A percentile compares a stretch with the other conserved stretches of the same genome.
phyloP scores from a whole-genome alignment of 2,888 invertebrate genomes.

The Pegoplata infirma region DNA sequence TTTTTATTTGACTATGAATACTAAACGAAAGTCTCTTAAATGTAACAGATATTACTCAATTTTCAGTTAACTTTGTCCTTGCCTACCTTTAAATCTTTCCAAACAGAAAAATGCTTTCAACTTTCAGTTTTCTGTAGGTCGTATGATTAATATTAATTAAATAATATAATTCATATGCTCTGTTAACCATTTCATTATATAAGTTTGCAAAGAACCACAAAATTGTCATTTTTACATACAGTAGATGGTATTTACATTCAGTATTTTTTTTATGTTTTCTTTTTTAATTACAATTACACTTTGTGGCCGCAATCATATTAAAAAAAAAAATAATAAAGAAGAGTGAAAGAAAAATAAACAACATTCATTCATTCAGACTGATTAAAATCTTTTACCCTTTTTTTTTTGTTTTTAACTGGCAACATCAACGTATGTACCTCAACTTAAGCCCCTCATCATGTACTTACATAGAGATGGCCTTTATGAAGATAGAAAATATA shows the following conservation, averaged over 20 bases:
- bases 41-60: too few species aligned
- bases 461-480: not conserved
- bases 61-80: too few species aligned
- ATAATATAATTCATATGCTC: slow-evolving; percentile 50
- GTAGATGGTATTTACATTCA: not conserved
- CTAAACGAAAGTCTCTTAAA: too few species aligned
- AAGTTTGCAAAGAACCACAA: not conserved
- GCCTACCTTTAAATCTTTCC: too few species aligned
- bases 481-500: not conserved
- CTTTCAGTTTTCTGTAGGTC: slow-evolving; percentile 1
- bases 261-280: not conserved
- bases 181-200: not conserved
- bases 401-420: not conserved
- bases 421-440: not conserved
- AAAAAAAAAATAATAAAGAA: not conserved
- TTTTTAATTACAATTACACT: slow-evolving; percentile 38
- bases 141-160: slow-evolving; percentile 47
- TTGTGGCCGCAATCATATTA: slow-evolving; percentile 38
- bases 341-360: not conserved
- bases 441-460: not conserved
- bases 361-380: not conserved
- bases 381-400: not conserved
- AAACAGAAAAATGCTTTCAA: too few species aligned
- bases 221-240: not conserved
- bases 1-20: too few species aligned